Base-by-base conservation (phyloP, 2,113 vertebrate species). In the Dromiciops gliroides region DNA sequence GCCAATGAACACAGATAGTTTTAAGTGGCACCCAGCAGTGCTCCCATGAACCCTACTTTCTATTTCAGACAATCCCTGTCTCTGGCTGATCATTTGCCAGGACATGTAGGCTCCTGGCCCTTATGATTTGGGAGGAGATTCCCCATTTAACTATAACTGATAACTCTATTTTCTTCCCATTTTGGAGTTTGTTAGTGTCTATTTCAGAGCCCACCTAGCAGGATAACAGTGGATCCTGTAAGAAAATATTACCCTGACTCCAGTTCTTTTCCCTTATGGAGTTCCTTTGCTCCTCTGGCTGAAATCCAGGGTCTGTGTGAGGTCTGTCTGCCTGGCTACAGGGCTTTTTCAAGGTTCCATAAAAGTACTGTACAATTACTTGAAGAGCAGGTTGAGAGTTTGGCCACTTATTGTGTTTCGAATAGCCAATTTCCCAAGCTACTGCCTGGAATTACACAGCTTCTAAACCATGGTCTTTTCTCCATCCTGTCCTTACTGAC, bases 1-100 rank as follows among this genome's bases (percentile, higher is more conserved):
- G 92, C 95, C 95, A 95, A 93, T 96, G 94, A 97, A 93, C 95
- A 92, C 14, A 91, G 94, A 97, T 94, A 92, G 93, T 95, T 96
- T 96, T 96, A 96, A 96, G 95, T 95, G 96, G 96, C 94, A 96
- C 95, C 94, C 96, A 96, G 96, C 96, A 91, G 95, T 91, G 93
- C 88, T 96, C 94, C 93, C 91, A 94, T 88, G 89, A 12, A 93
- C 95, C 95, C 96, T 96, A 93, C 97, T 97, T 95, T 95, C 96
- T 92, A 95, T 95, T 96, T 89, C 96, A 95, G 89, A 95, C 95
- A 95, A 49, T 48, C 88, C 96, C 89, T 31, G 3, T 96, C 67
- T 51, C 49, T 50, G 83, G 88, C 95, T 96, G 93, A 96, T 95
- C 75, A 95, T 94, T 93, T 90, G 24, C 90, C 5, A 67, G 48